These are phyloP conservation scores for Heliconius ismenius DNA, from an alignment of 2,888 invertebrate species.

Conservation along the genomic window DNA sequence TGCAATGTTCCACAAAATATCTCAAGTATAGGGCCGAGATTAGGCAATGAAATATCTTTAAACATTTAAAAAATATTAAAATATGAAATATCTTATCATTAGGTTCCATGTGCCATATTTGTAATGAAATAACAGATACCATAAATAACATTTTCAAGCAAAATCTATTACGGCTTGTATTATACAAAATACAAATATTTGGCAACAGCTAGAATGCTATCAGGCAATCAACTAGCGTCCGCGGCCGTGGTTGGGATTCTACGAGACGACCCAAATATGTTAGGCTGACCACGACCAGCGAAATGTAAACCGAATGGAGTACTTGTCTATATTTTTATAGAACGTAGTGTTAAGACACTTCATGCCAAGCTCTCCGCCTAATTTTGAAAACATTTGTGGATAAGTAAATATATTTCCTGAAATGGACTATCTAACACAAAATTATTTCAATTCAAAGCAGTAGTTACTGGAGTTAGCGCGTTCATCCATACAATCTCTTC, in stretches of 20 bases:
- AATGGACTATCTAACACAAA: too few species aligned
- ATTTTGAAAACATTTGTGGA: too few species aligned
- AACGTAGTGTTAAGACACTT: neutral
- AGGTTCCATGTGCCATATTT: neutral
- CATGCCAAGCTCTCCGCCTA: too few species aligned
- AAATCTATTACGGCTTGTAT: neutral
- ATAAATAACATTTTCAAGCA: neutral
- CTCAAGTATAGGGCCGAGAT: too few species aligned
- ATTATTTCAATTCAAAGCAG: too few species aligned
- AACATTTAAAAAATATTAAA: too few species aligned
- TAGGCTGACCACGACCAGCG: constrained; percentile 1
- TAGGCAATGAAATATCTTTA: too few species aligned
- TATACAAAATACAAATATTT: constrained; percentile 16
- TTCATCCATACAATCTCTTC: too few species aligned
- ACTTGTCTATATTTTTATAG: neutral
- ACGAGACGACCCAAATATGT: constrained; percentile 12
- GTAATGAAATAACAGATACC: neutral
- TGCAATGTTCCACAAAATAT: neutral
- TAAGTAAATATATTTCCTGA: too few species aligned
- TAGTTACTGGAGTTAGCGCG: too few species aligned
- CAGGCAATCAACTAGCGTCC: neutral
- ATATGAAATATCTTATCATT: too few species aligned
- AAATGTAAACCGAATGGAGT: neutral
- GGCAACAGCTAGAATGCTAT: constrained; percentile 8
- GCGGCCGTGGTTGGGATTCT: neutral